Percentiles rank a stretch among this genome's conserved stretches.
phyloP scores from a whole-genome alignment of 2,113 vertebrate genomes.

The Colossoma macropomum region DNA sequence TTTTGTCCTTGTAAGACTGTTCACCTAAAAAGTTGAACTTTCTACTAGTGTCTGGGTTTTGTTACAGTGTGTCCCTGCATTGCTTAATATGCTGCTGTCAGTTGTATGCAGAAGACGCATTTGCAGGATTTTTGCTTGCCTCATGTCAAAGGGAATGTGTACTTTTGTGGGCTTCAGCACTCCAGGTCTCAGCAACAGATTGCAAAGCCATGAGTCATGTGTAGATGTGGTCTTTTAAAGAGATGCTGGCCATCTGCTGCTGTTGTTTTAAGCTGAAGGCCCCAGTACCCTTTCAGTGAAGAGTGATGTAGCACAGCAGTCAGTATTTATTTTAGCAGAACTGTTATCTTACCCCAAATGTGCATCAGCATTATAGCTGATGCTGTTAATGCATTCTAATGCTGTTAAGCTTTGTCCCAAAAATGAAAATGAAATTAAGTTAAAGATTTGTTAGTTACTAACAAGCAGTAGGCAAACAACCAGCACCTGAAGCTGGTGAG shows the following conservation, averaged over 20 bases:
- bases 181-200: background rate
- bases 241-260: conserved; percentile 31
- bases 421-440: too few relatives aligned
- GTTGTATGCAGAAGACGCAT: background rate
- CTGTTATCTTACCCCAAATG: background rate
- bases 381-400: background rate
- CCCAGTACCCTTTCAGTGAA: background rate
- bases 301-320: background rate
- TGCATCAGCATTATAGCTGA: background rate
- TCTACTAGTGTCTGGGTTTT: too few relatives aligned
- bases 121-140: background rate
- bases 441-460: too few relatives aligned
- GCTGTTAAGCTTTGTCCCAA: background rate
- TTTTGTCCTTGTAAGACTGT: too few relatives aligned
- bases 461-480: too few relatives aligned
- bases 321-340: background rate
- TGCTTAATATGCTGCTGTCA: background rate
- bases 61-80: too few relatives aligned
- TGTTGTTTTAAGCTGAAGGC: background rate
- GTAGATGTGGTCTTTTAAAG: background rate
- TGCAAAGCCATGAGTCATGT: conserved; percentile 31
- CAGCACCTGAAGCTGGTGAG: background rate
- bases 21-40: too few relatives aligned
- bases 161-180: background rate
- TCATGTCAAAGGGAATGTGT: background rate